Conservation (phyloP, 1,140 invertebrate species). For the Dendrolimus kikuchii region DNA sequence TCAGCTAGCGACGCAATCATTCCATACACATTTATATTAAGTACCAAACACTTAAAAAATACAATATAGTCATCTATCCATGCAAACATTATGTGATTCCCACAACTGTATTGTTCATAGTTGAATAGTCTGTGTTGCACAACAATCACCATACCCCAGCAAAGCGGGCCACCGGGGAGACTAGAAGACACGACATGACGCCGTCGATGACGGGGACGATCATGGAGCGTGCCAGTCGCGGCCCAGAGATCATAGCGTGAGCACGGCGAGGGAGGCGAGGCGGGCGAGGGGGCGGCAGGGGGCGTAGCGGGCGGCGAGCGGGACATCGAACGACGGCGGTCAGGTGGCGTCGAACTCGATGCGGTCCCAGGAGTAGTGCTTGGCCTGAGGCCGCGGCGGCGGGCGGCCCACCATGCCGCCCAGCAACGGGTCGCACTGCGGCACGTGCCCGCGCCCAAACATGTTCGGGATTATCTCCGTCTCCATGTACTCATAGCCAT, state of each 20-base stretch:
- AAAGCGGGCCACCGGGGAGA: constrained; percentile 46
- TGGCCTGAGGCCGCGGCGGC: constrained; percentile 46
- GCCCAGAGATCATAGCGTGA: constrained; percentile 36
- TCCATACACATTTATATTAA: constrained; percentile 44
- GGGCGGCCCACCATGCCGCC: constrained; percentile 52
- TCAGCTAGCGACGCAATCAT: constrained; percentile 58
- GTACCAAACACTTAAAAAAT: constrained; percentile 43
- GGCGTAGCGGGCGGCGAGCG: constrained; percentile 5
- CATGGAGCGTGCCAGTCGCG: constrained; percentile 3
- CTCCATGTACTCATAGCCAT: constrained; percentile 54
- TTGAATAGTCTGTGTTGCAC: constrained; percentile 28
- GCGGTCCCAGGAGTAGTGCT: constrained; percentile 66
- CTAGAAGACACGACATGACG: constrained; percentile 22
- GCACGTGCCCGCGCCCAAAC: constrained; percentile 54
- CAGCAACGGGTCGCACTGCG: constrained; percentile 64
- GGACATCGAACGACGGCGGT: constrained; percentile 16
- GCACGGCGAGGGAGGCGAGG: constrained; percentile 24
- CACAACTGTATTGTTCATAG: constrained; percentile 23
- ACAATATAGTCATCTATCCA: constrained; percentile 37
- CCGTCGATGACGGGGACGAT: too few relatives aligned
- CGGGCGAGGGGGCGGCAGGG: constrained; percentile 3
- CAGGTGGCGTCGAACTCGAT: constrained; percentile 67
- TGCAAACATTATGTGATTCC: constrained; percentile 55
- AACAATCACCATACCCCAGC: constrained; percentile 47
- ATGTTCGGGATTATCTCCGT: constrained; percentile 57